Percentiles rank a stretch among this genome's conserved stretches.
These are phyloP conservation scores for Mantis religiosa DNA, from an alignment of 2,888 invertebrate genomes.

Conservation along the genomic window DNA sequence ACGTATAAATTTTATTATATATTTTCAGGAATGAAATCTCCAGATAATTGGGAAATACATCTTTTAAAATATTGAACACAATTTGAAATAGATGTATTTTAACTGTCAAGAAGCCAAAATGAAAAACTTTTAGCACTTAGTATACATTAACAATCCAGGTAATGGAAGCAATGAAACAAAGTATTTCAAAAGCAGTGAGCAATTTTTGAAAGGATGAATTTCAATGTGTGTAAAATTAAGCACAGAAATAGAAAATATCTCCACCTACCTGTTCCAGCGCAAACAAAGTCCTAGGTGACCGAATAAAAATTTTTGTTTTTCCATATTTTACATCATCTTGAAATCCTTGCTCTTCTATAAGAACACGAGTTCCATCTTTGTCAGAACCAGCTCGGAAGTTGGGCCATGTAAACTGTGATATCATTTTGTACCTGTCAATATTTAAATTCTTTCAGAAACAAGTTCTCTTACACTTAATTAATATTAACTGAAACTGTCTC, in stretches of 20 bases:
- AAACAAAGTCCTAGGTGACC: slow-evolving; percentile 88
- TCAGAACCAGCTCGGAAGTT: slow-evolving; percentile 77
- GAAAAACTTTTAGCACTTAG: too few species aligned
- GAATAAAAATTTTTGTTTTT: slow-evolving; percentile 91
- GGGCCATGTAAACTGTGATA: slow-evolving; percentile 94
- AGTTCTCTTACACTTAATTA: background rate
- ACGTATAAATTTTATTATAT: too few species aligned
- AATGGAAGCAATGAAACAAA: too few species aligned
- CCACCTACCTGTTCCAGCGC: slow-evolving; percentile 60
- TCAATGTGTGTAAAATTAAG: too few species aligned
- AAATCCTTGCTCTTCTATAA: slow-evolving; percentile 76
- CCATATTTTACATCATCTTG: slow-evolving; percentile 87
- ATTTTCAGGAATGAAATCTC: too few species aligned
- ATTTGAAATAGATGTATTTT: background rate
- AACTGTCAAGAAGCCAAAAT: background rate
- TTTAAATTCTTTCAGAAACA: background rate
- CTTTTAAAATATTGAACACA: background rate
- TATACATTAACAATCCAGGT: too few species aligned
- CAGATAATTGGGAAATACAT: too few species aligned
- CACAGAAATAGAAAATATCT: background rate
- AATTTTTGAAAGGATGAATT: too few species aligned
- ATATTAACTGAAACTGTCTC: background rate
- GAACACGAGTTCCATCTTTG: slow-evolving; percentile 77
- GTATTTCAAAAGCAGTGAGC: too few species aligned
- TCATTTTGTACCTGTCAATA: slow-evolving; percentile 83